These are phyloP conservation scores for Bagarius yarrelli DNA, from an alignment of 2,113 vertebrate genomes.

Conservation along the genomic window DNA sequence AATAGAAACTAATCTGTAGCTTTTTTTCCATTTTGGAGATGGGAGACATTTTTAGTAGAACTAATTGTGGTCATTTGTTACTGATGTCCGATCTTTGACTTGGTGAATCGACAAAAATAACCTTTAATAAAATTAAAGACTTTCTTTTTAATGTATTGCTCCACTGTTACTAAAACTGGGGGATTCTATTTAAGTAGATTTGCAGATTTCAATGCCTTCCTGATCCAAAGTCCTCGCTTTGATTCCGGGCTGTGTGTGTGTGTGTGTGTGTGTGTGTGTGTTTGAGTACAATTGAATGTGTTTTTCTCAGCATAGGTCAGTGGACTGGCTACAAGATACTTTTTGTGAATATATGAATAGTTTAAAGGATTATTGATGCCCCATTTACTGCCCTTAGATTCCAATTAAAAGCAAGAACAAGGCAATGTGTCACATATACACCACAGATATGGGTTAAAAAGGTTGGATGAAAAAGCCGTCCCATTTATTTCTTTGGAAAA, in stretches of 20 bases:
- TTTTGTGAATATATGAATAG: neutral
- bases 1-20: neutral
- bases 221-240: neutral
- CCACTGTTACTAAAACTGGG: neutral
- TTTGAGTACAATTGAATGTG: neutral
- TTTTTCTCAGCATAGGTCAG: neutral
- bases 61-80: constrained; percentile 5
- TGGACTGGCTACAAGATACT: neutral
- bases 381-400: neutral
- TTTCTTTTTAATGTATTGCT: neutral
- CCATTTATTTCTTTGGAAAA: neutral
- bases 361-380: neutral
- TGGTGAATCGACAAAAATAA: neutral
- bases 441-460: neutral
- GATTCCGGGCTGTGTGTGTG: neutral
- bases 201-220: neutral
- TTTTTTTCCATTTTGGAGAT: neutral
- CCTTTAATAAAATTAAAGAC: neutral
- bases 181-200: neutral
- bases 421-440: neutral
- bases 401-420: neutral
- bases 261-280: no score
- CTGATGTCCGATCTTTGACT: neutral
- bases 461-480: neutral
- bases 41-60: neutral